Evolutionary conservation across 2,113 vertebrate genomes (phyloP), one percentile per base, ranked within the genome.

Genomic region (Grammomys dolichurus): DNA sequence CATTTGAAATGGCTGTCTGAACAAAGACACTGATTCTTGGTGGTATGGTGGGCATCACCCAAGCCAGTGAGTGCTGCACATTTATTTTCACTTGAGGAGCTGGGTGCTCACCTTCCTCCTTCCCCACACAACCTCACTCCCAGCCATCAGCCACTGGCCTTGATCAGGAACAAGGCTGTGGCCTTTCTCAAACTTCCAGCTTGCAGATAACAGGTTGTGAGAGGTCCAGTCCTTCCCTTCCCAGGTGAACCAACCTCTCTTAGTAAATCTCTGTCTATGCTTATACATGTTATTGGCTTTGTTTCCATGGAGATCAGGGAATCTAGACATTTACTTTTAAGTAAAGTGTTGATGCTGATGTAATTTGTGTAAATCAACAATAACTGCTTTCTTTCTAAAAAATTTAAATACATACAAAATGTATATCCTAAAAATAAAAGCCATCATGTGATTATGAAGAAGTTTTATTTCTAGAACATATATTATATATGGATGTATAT

Each of bases 391-490:
- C 28, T 86, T 92, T 14, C 11, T 54, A 89, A 69, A 65, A 86
- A 86, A 51, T 22, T 11, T 70, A 11, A 87, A 60, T 92, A 28
- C 46, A 82, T 36, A 75, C 9, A 89, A 90, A 91, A 95, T 87
- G 17, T 7, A 90, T n/a, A 90, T 1, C 67, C 20, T 78, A 31
- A 70, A 87, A 84, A 70, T n/a, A 63, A 89, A 82, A 86, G 12
- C 80, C 31, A 90, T 70, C 51, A 93, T 31, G 48, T 87, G 65
- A 95, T 87, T 19, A 67, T 28, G 22, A 31, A 19, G 16, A 19
- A 88, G 7, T 72, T 94, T 91, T 20, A 51, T 91, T 95, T 69
- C 33, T 75, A 87, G 48, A 51, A 92, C 33, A 73, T n/a, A 88
- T 51, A 72, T 24, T 85, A 31, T 43, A 20, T 46, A 11, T 16